These are phyloP conservation scores for Felis chaus DNA, from an alignment of 2,113 vertebrate species.

Conservation along the genomic window DNA sequence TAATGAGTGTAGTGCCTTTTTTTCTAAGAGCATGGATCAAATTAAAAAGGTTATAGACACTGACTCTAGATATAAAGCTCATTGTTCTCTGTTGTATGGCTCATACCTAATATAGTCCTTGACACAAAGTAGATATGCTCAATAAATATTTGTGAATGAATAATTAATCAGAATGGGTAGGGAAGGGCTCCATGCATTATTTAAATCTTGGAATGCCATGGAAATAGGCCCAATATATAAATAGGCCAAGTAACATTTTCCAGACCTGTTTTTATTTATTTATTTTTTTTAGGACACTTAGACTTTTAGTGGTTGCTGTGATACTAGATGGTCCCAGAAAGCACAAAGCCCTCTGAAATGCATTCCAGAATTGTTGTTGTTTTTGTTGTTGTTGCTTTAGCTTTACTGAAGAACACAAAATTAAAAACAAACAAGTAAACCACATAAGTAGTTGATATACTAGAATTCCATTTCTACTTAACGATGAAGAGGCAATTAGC, in stretches of 20 bases:
- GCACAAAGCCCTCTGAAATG: neutral
- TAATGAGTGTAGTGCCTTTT: neutral
- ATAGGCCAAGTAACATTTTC: neutral
- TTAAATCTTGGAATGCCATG: neutral
- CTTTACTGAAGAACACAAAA: neutral
- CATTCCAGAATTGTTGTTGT: neutral
- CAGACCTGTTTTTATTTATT: neutral
- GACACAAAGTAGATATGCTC: constrained; percentile 1
- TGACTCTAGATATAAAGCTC: neutral
- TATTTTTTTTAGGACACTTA: neutral
- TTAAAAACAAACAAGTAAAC: neutral
- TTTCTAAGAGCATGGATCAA: neutral
- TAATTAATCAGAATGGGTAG: constrained; percentile 52
- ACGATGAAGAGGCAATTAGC: neutral
- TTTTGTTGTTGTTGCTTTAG: neutral
- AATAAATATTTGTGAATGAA: constrained; percentile 51
- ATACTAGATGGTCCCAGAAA: neutral
- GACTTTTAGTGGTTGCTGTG: neutral
- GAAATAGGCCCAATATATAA: constrained; percentile 31
- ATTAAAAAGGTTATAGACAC: neutral
- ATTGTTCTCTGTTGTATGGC: neutral
- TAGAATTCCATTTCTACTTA: neutral
- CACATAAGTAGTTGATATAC: neutral
- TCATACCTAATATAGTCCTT: neutral
- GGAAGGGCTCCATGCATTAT: constrained; percentile 47